Percentiles rank a stretch among this genome's conserved stretches.
Evolutionary conservation across 53 echinoderm and acorn worm species (phyloP).

Genomic region (Astropecten irregularis): DNA sequence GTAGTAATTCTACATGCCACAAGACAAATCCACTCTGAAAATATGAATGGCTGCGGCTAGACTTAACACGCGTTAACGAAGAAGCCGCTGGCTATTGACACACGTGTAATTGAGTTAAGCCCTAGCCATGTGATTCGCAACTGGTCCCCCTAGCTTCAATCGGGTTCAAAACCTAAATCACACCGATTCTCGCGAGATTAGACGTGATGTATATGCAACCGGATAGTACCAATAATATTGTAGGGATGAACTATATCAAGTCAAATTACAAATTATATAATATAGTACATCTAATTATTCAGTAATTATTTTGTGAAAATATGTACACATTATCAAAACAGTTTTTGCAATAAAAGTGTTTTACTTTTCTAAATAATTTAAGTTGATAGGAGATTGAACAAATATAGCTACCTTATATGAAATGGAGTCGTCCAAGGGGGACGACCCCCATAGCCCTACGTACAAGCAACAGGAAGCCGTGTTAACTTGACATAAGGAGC

Average conservation of each 20-base stretch:
- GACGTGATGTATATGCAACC: not conserved
- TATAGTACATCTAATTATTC: not conserved
- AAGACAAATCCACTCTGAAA: too few species aligned
- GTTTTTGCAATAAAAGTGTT: too few species aligned
- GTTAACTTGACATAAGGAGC: not conserved
- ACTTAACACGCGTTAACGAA: too few species aligned
- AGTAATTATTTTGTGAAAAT: not conserved
- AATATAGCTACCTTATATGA: conserved; percentile 4
- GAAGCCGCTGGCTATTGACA: too few species aligned
- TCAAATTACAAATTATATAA: not conserved
- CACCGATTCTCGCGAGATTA: not conserved
- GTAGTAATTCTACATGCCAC: too few species aligned
- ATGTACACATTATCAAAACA: not conserved
- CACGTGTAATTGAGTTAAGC: too few species aligned
- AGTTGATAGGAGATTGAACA: too few species aligned
- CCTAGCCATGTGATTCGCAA: too few species aligned
- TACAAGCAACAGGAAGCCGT: conserved; percentile 12
- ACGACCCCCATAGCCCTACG: conserved; percentile 22
- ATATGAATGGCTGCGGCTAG: too few species aligned
- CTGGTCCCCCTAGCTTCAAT: too few species aligned
- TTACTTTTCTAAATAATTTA: too few species aligned
- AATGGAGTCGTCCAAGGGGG: conserved; percentile 20
- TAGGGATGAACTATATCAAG: not conserved
- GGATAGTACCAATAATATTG: not conserved
- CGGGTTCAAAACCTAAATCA: too few species aligned